Evolutionary conservation across 2,797 vertebrate species (phyloP).

Genomic region (Adrianichthys oophorus): DNA sequence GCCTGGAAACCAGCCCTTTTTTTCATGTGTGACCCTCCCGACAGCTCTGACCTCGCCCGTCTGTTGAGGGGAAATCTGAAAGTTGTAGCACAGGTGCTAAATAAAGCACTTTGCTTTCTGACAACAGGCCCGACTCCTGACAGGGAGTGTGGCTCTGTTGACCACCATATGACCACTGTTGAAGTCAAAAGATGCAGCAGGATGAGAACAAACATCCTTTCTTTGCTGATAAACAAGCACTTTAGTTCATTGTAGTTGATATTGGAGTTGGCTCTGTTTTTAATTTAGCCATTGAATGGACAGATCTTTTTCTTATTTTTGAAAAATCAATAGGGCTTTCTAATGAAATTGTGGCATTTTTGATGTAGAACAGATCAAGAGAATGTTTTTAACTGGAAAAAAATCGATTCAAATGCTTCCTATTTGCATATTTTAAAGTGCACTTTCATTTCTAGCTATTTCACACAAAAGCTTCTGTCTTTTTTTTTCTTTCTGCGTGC

Average conservation of each 20-base stretch:
- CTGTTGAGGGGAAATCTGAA: conserved; percentile 44
- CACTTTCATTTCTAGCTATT: neutral
- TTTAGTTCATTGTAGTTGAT: no score
- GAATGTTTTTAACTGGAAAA: no score
- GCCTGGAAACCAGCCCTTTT: conserved; percentile 46
- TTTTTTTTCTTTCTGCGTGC: neutral
- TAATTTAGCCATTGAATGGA: no score
- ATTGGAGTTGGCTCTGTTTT: no score
- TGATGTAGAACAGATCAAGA: no score
- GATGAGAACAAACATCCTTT: conserved; percentile 2
- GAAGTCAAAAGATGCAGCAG: conserved; percentile 15
- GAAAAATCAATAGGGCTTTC: no score
- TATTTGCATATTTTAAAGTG: no score
- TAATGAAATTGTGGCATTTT: no score
- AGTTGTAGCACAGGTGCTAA: conserved; percentile 68
- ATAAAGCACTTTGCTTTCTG: conserved; percentile 42
- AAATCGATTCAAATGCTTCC: no score
- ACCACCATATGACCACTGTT: neutral
- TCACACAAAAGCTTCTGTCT: conserved; percentile 17
- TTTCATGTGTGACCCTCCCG: conserved; percentile 58
- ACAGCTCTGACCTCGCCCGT: conserved; percentile 46
- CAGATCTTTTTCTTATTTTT: no score
- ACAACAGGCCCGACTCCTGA: conserved; percentile 37
- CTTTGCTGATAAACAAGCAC: no score
- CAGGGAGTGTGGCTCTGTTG: no score